phyloP scores from a whole-genome alignment of 35 echinoderm and acorn worm genomes.

The Ptychodera flava region DNA sequence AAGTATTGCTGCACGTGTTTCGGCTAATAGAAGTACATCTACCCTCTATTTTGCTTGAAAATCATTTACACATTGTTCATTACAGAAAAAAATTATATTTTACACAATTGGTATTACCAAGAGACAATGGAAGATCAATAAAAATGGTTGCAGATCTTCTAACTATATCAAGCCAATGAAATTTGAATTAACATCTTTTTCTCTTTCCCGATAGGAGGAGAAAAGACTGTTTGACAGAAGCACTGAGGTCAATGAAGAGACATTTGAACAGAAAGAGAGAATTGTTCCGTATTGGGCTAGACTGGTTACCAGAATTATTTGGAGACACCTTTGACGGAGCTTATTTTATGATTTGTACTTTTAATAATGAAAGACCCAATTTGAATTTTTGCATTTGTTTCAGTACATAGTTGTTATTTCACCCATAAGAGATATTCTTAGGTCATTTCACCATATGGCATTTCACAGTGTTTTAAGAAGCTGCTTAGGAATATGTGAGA shows the following conservation, averaged over 20 bases:
- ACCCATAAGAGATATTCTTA: no score
- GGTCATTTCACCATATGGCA: no score
- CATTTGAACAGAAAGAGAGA: slow-evolving; percentile 11
- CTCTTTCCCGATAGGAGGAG: slow-evolving; percentile 6
- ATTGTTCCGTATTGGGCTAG: neutral
- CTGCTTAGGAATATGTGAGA: no score
- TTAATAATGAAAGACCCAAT: no score
- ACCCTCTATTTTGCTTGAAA: neutral
- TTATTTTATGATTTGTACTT: no score
- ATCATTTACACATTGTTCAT: neutral
- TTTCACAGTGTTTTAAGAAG: no score
- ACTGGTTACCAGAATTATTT: slow-evolving; percentile 3
- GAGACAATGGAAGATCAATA: neutral
- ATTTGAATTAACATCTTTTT: neutral
- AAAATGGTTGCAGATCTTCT: neutral
- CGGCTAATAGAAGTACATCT: neutral
- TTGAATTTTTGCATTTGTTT: no score
- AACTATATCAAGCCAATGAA: neutral
- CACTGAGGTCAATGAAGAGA: neutral
- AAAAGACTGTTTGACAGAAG: neutral
- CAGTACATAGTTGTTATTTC: no score
- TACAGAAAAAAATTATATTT: no score
- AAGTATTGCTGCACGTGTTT: neutral
- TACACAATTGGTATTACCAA: neutral
- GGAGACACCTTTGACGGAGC: neutral